Evolutionary conservation across 2,888 invertebrate species (phyloP), one percentile per base, ranked within the genome.

Genomic region (Polyommatus iphigenia): DNA sequence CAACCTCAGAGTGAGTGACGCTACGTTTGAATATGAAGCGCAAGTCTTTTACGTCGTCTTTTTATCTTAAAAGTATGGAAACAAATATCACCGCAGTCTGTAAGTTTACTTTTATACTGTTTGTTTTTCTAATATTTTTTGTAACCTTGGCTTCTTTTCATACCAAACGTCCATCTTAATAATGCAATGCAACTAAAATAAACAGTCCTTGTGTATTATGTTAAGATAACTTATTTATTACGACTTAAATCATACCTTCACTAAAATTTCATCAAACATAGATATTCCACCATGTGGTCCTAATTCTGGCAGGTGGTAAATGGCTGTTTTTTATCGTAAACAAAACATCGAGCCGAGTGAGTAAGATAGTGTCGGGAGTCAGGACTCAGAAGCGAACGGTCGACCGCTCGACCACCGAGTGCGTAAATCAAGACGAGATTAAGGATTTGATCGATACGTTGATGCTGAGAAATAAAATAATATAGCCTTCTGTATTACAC

Each of bases 381-480:
- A 18, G 54, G 18, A 54, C 15, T 15, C 18, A 54, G 15, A 50
- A 78, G 77, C 81, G 78, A 75, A 80, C 71, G 76, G 78, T 81
- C 75, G 75, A 78, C 80, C 77, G 79, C 78, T 62, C 13, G 62
- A 62, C 62, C 13, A 13, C 13, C 78, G 78, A 80, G 77, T 82
- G 82, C 80, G 81, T 83, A 83, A 83, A 83, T 83, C 83, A 83
- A 78, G 46, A 20, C 80, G 78, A 79, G 46, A n/a, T 50, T 50
- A 24, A 73, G 46, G 20, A 24, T 20, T 6, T 73, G 73, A 73
- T 73, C 50, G 73, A 50, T 41, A 41, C 3, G 46, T 20, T 13
- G 13, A 46, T 24, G 46, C 13, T 72, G n/a, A 72, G 41, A 20
- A 32, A 36, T 36, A 36, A 32, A n/a, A n/a, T n/a, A n/a, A n/a